These are phyloP conservation scores for Orchesella cincta DNA, from an alignment of 1,140 invertebrate species.

Conservation along the genomic window DNA sequence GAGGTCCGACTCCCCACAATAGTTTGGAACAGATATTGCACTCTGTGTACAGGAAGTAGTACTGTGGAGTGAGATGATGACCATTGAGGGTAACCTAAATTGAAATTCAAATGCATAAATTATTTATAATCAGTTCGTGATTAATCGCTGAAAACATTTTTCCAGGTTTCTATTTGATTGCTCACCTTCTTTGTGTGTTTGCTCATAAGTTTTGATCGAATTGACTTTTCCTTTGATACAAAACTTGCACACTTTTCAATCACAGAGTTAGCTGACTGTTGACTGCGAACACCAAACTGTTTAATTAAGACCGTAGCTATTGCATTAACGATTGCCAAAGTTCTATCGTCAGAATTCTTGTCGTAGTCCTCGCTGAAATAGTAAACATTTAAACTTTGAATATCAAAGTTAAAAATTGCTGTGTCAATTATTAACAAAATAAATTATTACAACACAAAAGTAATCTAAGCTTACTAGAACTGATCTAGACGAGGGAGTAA, in stretches of 20 bases:
- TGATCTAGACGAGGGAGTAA: slow-evolving; percentile 73
- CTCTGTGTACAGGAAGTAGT: slow-evolving; percentile 83
- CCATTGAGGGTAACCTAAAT: slow-evolving; percentile 71
- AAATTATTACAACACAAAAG: slow-evolving; percentile 28
- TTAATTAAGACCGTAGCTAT: slow-evolving; percentile 76
- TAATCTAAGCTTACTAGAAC: slow-evolving; percentile 64
- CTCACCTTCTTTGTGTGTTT: slow-evolving; percentile 30
- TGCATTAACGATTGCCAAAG: slow-evolving; percentile 72
- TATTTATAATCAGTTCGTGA: no score
- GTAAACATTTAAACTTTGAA: slow-evolving; percentile 37
- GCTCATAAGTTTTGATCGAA: slow-evolving; percentile 66
- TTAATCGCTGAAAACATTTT: no score
- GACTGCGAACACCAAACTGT: slow-evolving; percentile 68
- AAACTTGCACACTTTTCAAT: slow-evolving; percentile 74
- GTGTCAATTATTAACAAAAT: no score
- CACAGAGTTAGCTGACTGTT: slow-evolving; percentile 56
- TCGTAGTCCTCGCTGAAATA: slow-evolving; percentile 69
- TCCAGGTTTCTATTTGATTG: no score
- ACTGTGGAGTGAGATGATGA: slow-evolving; percentile 84
- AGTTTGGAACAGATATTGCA: slow-evolving; percentile 91
- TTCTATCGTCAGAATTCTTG: slow-evolving; percentile 69
- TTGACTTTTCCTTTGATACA: slow-evolving; percentile 80
- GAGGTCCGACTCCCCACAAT: slow-evolving; percentile 90
- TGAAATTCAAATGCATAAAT: neutral
- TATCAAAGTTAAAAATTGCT: slow-evolving; percentile 26